Base-by-base conservation (phyloP, 1,140 invertebrate species). In the Venturia canescens region DNA sequence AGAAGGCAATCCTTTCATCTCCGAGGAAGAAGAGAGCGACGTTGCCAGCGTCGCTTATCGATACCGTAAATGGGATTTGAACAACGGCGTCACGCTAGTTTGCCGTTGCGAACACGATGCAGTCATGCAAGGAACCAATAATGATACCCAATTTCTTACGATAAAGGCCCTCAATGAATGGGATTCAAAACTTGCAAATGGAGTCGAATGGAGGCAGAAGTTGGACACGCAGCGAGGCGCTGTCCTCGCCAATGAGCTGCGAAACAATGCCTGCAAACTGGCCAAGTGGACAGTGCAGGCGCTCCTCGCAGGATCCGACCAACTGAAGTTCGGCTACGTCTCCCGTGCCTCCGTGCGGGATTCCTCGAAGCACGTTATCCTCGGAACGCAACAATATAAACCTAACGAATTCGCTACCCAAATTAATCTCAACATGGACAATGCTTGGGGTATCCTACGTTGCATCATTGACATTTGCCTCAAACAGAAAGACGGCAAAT, bases 261-360 rank as follows among this genome's bases (percentile, higher is more conserved):
- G 99, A 85, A 99, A 99, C 90, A 99, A 99, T 92, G 97, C 98
- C 7, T 99, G 98, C 93, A 99, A 99, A 92, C 93, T 99, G 76
- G 98, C 98, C 70, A 99, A 99, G 90, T 99, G 99, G 99, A 99
- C 99, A 0, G 97, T 99, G 0, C 98, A 99, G 91, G 98, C 99
- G 29, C 92, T 99, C 21, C 92, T 99, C 6, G 98, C 98, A 74
- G 98, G 98, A 5, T 99, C 98, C 21, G 98, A 99, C 93, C 97
- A 99, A 90, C 95, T 99, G 78, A 99, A 99, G 92, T 98, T 99
- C 92, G 99, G 99, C 87, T 99, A 99, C 93, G 99, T 99, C 2
- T 99, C 98, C 6, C 95, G 99, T 82, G 94, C 96, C 1, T 97
- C 98, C 89, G 95, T 97, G 0, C 94, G 98, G 57, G 99, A 99